These are phyloP conservation scores for Neosilurus mollespiculum DNA, from an alignment of 2,797 vertebrate species.

Conservation along the genomic window DNA sequence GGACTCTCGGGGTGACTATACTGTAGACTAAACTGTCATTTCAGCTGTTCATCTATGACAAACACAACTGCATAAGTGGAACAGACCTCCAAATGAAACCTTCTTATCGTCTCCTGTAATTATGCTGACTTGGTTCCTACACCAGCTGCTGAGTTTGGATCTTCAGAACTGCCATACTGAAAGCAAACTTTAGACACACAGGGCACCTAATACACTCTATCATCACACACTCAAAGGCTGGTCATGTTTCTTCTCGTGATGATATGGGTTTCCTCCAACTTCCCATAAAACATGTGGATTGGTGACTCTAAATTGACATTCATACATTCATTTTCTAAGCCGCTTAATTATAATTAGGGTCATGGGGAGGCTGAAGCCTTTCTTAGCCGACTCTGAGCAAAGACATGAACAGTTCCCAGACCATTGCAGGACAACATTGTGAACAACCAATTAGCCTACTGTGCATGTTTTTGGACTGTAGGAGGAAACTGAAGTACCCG, in stretches of 20 bases:
- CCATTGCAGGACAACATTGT: no score
- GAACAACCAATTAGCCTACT: no score
- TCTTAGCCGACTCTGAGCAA: no score
- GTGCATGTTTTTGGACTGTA: no score
- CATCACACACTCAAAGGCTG: slow-evolving; percentile 53
- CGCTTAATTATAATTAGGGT: no score
- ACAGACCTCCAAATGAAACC: not conserved
- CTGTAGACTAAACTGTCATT: no score
- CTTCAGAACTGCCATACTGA: slow-evolving; percentile 23
- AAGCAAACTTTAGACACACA: slow-evolving; percentile 51
- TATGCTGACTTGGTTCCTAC: not conserved
- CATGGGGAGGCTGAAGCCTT: no score
- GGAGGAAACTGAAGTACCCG: no score
- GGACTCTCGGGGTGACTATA: not conserved
- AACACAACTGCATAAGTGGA: not conserved
- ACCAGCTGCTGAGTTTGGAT: not conserved
- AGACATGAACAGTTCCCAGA: no score
- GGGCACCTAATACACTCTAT: slow-evolving; percentile 39
- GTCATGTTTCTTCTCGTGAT: slow-evolving; percentile 50
- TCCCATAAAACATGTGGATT: not conserved
- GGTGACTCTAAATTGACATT: no score
- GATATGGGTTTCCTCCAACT: not conserved
- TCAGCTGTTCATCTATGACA: not conserved
- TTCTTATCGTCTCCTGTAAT: not conserved
- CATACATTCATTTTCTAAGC: no score